Evolutionary conservation across 2,888 invertebrate species (phyloP).

Genomic region (Torymus texanus): DNA sequence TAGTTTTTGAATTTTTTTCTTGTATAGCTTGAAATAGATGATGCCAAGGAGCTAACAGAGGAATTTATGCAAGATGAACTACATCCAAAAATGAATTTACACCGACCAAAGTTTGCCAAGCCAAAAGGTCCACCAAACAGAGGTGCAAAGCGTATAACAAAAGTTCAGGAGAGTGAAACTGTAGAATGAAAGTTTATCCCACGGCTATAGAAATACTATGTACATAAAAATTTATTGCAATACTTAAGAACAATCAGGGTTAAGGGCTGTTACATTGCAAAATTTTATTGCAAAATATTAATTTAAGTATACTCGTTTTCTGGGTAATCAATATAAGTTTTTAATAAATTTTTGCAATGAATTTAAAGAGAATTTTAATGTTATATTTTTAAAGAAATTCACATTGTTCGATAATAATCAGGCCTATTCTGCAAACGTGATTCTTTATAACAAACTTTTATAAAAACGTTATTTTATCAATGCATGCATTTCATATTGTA

Average conservation of each 20-base stretch:
- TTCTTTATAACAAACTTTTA: slow-evolving; percentile 22
- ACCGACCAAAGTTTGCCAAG: slow-evolving; percentile 94
- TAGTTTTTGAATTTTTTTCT: slow-evolving; percentile 51
- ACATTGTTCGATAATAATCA: slow-evolving; percentile 48
- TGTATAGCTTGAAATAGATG: slow-evolving; percentile 91
- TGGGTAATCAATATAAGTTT: no score
- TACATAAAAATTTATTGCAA: slow-evolving; percentile 35
- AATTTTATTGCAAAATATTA: slow-evolving; percentile 16
- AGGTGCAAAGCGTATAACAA: slow-evolving; percentile 92
- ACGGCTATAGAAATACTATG: slow-evolving; percentile 16
- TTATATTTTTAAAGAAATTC: slow-evolving; percentile 39
- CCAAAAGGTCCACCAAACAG: slow-evolving; percentile 97
- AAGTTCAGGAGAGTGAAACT: slow-evolving; percentile 72
- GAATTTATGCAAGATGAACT: slow-evolving; percentile 94
- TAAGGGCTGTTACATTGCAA: slow-evolving; percentile 24
- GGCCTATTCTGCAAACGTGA: slow-evolving; percentile 57
- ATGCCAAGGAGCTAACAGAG: slow-evolving; percentile 91
- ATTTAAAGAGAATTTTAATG: slow-evolving; percentile 33
- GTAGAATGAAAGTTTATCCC: slow-evolving; percentile 43
- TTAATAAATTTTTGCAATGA: slow-evolving; percentile 33
- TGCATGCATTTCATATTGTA: slow-evolving; percentile 26
- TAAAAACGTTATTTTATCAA: slow-evolving; percentile 1
- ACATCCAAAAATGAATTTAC: slow-evolving; percentile 92
- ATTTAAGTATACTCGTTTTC: no score
- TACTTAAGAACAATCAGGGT: slow-evolving; percentile 41